Evolutionary conservation across 2,888 invertebrate species (phyloP).

Genomic region (Nephrocerus scutellatus): DNA sequence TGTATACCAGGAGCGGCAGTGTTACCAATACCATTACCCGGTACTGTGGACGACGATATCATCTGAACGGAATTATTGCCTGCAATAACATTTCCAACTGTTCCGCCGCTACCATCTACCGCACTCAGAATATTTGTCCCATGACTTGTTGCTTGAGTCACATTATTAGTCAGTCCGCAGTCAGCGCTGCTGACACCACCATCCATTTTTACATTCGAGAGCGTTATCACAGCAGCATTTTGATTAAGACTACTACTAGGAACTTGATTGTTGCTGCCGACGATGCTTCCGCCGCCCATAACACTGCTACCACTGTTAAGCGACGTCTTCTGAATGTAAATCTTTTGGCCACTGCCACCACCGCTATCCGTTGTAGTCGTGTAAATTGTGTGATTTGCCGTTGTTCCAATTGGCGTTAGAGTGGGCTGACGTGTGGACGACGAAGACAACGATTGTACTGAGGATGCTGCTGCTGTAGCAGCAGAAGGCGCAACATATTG

Average conservation of each 20-base stretch:
- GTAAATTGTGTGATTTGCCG: conserved; percentile 41
- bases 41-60: not conserved
- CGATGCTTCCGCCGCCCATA: conserved; percentile 13
- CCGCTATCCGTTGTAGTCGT: conserved; percentile 36
- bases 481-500: conserved; percentile 26
- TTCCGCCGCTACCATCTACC: conserved; percentile 1
- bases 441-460: conserved; percentile 23
- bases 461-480: conserved; percentile 19
- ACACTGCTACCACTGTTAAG: conserved; percentile 24
- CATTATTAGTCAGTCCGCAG: conserved; percentile 17
- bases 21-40: not conserved
- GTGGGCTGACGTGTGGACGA: conserved; percentile 28
- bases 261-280: conserved; percentile 26
- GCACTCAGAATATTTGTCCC: conserved; percentile 21
- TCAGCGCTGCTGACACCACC: conserved; percentile 28
- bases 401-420: conserved; percentile 32
- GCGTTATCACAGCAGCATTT: conserved; percentile 36
- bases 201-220: conserved; percentile 40
- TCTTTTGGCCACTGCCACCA: conserved; percentile 33
- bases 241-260: conserved; percentile 33
- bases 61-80: not conserved
- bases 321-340: conserved; percentile 37
- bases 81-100: conserved; percentile 3
- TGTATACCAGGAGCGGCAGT: not conserved
- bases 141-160: conserved; percentile 20